Percentiles rank a stretch among this genome's conserved stretches.
Conservation (phyloP, 2,797 vertebrate genomes). For the Catharus ustulatus region DNA sequence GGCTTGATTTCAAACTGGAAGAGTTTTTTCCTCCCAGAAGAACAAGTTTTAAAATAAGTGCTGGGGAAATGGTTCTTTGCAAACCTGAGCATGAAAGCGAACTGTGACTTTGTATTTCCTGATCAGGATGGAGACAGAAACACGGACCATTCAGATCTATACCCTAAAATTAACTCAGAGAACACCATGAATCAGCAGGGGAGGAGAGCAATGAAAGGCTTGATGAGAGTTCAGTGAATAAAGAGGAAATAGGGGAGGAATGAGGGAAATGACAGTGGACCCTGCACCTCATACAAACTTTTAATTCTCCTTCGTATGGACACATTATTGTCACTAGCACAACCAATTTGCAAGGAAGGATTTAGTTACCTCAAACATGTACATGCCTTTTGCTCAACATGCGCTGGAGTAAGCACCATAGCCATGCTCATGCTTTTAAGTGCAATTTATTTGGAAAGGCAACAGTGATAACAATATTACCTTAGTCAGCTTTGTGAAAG, state of each 20-base stretch:
- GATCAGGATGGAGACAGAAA: slow-evolving; percentile 41
- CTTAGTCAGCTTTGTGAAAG: background rate
- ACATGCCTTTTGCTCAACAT: background rate
- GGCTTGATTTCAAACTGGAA: slow-evolving; percentile 16
- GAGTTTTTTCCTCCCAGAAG: slow-evolving; percentile 19
- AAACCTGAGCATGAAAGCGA: background rate
- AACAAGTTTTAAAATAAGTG: slow-evolving; percentile 29
- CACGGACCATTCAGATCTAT: background rate
- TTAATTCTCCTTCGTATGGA: background rate
- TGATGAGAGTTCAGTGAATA: slow-evolving; percentile 46
- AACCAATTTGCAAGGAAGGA: background rate
- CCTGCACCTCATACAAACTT: background rate
- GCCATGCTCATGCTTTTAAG: background rate
- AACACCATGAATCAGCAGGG: slow-evolving; percentile 45
- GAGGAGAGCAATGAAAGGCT: slow-evolving; percentile 26
- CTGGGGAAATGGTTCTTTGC: slow-evolving; percentile 17
- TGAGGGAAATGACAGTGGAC: slow-evolving; percentile 3
- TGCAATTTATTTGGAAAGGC: background rate
- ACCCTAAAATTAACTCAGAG: slow-evolving; percentile 58
- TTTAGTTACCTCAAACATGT: background rate
- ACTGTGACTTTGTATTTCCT: slow-evolving; percentile 33
- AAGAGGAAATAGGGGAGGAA: slow-evolving; percentile 42
- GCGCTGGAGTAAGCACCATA: background rate
- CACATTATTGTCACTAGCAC: background rate
- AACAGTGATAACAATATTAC: background rate